Evolutionary conservation across 2,797 vertebrate genomes (phyloP).

Genomic region (Echiichthys vipera): DNA sequence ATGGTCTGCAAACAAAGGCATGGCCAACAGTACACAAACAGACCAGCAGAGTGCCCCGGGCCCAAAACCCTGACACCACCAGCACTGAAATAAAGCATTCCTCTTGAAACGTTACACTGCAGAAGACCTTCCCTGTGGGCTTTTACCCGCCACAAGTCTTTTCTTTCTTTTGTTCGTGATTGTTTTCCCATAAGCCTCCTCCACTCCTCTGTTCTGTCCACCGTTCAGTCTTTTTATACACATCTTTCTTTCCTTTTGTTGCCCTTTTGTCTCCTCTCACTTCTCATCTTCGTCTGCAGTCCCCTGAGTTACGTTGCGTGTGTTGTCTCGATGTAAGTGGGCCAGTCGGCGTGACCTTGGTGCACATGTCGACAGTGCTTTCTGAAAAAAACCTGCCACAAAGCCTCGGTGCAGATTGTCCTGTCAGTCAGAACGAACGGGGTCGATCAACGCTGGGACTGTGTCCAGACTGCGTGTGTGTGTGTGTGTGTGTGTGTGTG

Average conservation of each 20-base stretch:
- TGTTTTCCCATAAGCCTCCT: slow-evolving; percentile 24
- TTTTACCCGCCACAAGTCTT: slow-evolving; percentile 19
- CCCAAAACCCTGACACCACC: too few species aligned
- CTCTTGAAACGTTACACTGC: slow-evolving; percentile 24
- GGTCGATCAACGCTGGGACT: slow-evolving; percentile 1
- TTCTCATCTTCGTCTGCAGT: slow-evolving; percentile 2
- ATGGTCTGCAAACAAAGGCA: too few species aligned
- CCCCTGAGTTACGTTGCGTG: not conserved
- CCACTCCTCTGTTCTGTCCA: too few species aligned
- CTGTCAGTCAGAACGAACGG: slow-evolving; percentile 26
- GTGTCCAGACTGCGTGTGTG: slow-evolving; percentile 31
- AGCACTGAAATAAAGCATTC: slow-evolving; percentile 23
- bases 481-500: slow-evolving; percentile 32
- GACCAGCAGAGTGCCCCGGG: too few species aligned
- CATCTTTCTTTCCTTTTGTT: not conserved
- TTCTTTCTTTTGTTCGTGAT: slow-evolving; percentile 35
- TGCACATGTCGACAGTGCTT: slow-evolving; percentile 15
- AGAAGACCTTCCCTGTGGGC: not conserved
- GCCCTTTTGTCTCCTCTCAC: not conserved
- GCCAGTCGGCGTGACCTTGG: slow-evolving; percentile 37
- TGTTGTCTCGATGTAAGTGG: not conserved
- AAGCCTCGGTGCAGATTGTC: slow-evolving; percentile 38
- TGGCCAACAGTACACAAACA: too few species aligned
- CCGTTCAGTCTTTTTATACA: not conserved
- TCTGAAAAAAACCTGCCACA: slow-evolving; percentile 20